These are phyloP conservation scores for Lipophrys pholis DNA, from an alignment of 2,113 vertebrate genomes.

Conservation along the genomic window DNA sequence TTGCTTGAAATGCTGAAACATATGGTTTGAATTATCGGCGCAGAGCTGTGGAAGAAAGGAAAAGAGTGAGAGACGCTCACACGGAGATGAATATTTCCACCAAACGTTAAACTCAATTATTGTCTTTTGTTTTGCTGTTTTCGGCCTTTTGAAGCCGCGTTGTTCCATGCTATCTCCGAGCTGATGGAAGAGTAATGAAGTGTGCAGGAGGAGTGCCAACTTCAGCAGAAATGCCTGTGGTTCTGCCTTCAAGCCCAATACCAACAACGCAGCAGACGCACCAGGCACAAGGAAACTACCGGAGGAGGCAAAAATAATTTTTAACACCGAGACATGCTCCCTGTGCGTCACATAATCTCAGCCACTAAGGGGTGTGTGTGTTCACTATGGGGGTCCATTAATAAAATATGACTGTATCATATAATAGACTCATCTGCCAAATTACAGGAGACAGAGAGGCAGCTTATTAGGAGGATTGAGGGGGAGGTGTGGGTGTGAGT, in stretches of 20 bases:
- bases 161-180: constrained; percentile 41
- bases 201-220: constrained; percentile 64
- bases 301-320: constrained; percentile 65
- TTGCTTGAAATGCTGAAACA: constrained; percentile 65
- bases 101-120: constrained; percentile 54
- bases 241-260: constrained; percentile 55
- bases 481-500: constrained; percentile 54
- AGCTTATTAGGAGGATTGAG: constrained; percentile 78
- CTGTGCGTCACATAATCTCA: constrained; percentile 75
- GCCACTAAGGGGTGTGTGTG: constrained; percentile 73
- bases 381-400: constrained; percentile 78
- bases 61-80: constrained; percentile 22
- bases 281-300: constrained; percentile 57
- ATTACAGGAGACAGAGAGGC: constrained; percentile 82
- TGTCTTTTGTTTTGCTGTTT: constrained; percentile 60
- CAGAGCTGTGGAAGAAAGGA: constrained; percentile 41
- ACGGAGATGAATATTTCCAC: constrained; percentile 51
- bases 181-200: constrained; percentile 69
- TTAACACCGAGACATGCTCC: constrained; percentile 67
- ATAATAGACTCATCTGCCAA: constrained; percentile 83
- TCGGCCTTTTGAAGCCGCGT: constrained; percentile 45
- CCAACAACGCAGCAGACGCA: constrained; percentile 59
- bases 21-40: constrained; percentile 73
- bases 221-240: constrained; percentile 62
- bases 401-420: constrained; percentile 83